phyloP scores from a whole-genome alignment of 2,113 vertebrate genomes.

The Ophthalmolycus amberensis region DNA sequence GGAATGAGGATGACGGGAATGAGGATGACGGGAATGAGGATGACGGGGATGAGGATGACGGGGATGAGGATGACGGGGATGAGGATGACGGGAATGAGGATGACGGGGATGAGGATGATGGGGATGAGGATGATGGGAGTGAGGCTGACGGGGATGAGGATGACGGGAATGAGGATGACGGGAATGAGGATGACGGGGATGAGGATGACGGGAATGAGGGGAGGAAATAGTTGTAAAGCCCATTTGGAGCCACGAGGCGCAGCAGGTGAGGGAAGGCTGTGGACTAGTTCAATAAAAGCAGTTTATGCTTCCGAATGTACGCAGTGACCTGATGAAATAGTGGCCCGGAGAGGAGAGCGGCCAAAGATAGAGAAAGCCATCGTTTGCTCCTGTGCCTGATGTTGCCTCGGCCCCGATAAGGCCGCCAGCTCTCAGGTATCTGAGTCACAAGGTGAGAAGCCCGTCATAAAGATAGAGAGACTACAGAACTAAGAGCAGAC shows the following conservation, averaged over 20 bases:
- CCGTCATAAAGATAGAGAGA: conserved; percentile 50
- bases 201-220: conserved; percentile 20
- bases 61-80: neutral
- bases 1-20: neutral
- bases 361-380: conserved; percentile 55
- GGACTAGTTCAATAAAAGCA: conserved; percentile 38
- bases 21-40: neutral
- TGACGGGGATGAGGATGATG: neutral
- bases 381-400: conserved; percentile 46
- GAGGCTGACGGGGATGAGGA: neutral
- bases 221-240: conserved; percentile 36
- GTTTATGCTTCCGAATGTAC: conserved; percentile 46
- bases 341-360: conserved; percentile 27
- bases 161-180: neutral
- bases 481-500: conserved; percentile 8
- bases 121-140: neutral
- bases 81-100: neutral
- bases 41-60: neutral
- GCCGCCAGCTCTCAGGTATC: conserved; percentile 38
- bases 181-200: neutral
- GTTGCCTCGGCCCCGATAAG: conserved; percentile 53
- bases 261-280: conserved; percentile 34
- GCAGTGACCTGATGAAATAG: conserved; percentile 46
- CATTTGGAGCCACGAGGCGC: conserved; percentile 32
- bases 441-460: conserved; percentile 55